A percentile compares a stretch with the other conserved stretches of the same genome.
Evolutionary conservation across 2,888 invertebrate genomes (phyloP).

Genomic region (Dryococelus australis): DNA sequence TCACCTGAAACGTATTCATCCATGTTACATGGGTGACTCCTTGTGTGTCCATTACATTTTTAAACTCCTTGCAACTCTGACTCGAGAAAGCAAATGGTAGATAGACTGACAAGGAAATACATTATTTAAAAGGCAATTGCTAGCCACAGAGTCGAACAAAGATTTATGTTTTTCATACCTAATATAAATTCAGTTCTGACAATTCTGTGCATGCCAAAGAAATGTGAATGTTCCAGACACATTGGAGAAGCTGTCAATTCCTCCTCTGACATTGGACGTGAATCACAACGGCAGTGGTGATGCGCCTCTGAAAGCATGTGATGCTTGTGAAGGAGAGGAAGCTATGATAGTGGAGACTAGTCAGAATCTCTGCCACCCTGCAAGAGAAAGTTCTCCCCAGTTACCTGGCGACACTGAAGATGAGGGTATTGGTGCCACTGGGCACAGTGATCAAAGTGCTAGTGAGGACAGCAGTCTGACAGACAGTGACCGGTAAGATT

Average conservation of each 20-base stretch:
- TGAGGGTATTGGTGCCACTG: constrained; percentile 46
- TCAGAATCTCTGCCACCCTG: constrained; percentile 24
- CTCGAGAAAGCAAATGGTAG: too few species aligned
- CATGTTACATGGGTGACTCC: too few species aligned
- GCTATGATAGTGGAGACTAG: constrained; percentile 42
- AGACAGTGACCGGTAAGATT: constrained; percentile 68
- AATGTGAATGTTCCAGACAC: constrained; percentile 55
- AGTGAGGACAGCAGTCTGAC: constrained; percentile 80
- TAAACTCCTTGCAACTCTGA: too few species aligned
- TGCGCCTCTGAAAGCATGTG: background rate
- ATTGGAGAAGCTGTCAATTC: constrained; percentile 62
- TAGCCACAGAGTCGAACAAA: too few species aligned
- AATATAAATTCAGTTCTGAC: too few species aligned
- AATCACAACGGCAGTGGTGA: constrained; percentile 40
- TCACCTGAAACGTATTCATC: too few species aligned
- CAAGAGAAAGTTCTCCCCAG: constrained; percentile 47
- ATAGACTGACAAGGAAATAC: too few species aligned
- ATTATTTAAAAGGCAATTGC: too few species aligned
- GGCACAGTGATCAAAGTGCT: constrained; percentile 68
- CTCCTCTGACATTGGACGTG: constrained; percentile 54
- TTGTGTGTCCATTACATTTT: too few species aligned
- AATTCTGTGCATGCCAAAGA: too few species aligned
- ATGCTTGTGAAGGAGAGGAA: constrained; percentile 35
- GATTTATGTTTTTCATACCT: too few species aligned
- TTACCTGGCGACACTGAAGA: constrained; percentile 42